Evolutionary conservation across 2,888 invertebrate genomes (phyloP), one percentile per base, ranked within the genome.

Genomic region (Scaptomyza caliginosa): DNA sequence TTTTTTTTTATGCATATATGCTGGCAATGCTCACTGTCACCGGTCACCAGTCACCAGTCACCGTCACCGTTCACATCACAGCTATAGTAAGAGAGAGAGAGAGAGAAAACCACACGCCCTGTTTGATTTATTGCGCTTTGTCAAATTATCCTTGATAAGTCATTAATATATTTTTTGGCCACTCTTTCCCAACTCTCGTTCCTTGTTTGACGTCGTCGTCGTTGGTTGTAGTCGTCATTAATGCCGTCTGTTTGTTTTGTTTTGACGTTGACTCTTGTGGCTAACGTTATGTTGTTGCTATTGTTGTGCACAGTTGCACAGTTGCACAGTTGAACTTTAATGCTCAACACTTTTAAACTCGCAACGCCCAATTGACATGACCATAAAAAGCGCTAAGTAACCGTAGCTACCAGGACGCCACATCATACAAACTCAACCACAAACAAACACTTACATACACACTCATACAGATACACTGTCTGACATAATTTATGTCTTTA

Each of bases 61-160:
- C 17, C 38, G 64, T 55, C 63, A 60, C 46, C 45, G 54, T 51
- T 48, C 32, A 13, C 26, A 11, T 34, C 52, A 62, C 64, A 17
- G 34, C 10, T 2, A 26, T 8, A 10, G 45, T 4, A 7, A 26
- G 2, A 19, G 45, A 5, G 8, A 3, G 2, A n/a, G 11, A 10
- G 16, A 4, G 13, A 43, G 55, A 55, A 48, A 79, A 60, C 65
- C 86, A 78, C 79, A 83, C 80, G 73, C 81, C 82, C 67, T 63
- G 82, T 69, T 89, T 90, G 91, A 90, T 91, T 90, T 90, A 90
- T 90, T 79, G 89, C 87, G 77, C 81, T 85, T 86, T 90, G 90
- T 90, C 91, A 90, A 90, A 91, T 90, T 90, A 90, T 90, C 90
- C 91, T 90, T 91, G 90, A 90, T 90, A 90, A 89, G 91, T 91